These are phyloP conservation scores for Saturnia pavonia DNA, from an alignment of 2,888 invertebrate species.

Conservation along the genomic window DNA sequence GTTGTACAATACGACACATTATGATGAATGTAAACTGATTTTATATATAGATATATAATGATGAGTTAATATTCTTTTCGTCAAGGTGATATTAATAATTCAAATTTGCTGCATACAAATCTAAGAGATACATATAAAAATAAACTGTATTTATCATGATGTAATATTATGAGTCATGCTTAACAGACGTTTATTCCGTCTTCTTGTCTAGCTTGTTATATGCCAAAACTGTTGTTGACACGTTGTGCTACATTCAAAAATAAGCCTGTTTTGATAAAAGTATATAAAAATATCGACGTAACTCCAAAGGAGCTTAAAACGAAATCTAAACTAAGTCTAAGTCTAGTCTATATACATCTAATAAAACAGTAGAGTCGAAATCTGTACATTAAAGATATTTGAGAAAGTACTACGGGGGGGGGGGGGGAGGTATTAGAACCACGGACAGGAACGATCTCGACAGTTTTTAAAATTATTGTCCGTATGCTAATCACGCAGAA, in stretches of 20 bases:
- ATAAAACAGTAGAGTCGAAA: too few relatives aligned
- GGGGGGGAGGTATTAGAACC: too few relatives aligned
- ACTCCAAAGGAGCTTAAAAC: background rate
- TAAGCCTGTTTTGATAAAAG: background rate
- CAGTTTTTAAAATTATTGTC: too few relatives aligned
- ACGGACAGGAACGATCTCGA: too few relatives aligned
- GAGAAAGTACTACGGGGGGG: too few relatives aligned
- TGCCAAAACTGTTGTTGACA: background rate
- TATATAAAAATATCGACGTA: background rate
- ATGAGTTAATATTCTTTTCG: background rate
- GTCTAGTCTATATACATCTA: too few relatives aligned
- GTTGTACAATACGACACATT: too few relatives aligned
- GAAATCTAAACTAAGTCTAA: background rate
- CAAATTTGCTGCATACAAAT: constrained; percentile 12
- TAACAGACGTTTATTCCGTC: constrained; percentile 15
- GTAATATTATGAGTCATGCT: constrained; percentile 22
- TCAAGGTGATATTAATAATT: constrained; percentile 14
- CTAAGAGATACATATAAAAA: constrained; percentile 2
- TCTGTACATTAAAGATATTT: too few relatives aligned
- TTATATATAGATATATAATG: background rate
- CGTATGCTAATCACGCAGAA: too few relatives aligned
- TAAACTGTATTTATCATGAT: constrained; percentile 19
- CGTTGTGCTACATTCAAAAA: background rate
- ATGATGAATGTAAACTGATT: too few relatives aligned
- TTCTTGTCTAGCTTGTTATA: constrained; percentile 6